phyloP scores from a whole-genome alignment of 92 coral and sea anemone genomes.

The Virgularia gustaviana region DNA sequence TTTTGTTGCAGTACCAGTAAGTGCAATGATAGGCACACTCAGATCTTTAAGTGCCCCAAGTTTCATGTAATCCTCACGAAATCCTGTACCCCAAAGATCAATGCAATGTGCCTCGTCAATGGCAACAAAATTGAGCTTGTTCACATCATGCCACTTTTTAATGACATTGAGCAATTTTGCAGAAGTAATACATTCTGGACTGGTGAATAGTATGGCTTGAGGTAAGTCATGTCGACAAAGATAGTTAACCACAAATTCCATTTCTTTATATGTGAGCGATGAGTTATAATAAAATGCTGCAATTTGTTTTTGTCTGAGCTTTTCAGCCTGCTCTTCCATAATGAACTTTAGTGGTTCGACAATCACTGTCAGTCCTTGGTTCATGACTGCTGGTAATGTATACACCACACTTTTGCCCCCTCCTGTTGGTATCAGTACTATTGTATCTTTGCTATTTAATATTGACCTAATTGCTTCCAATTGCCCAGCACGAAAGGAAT shows the following conservation, averaged over 20 bases:
- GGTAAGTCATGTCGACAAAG: slow-evolving; percentile 24
- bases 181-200: slow-evolving; percentile 41
- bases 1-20: slow-evolving; percentile 40
- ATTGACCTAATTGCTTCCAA: slow-evolving; percentile 23
- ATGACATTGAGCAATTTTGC: slow-evolving; percentile 27
- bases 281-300: slow-evolving; percentile 52
- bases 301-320: slow-evolving; percentile 46
- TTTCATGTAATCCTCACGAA: slow-evolving; percentile 30
- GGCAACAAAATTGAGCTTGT: slow-evolving; percentile 31
- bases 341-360: slow-evolving; percentile 44
- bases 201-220: slow-evolving; percentile 37
- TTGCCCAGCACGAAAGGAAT: slow-evolving; percentile 5
- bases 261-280: slow-evolving; percentile 49
- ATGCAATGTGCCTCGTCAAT: slow-evolving; percentile 49
- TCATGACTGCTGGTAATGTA: slow-evolving; percentile 2
- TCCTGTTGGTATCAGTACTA: slow-evolving; percentile 10
- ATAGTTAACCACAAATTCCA: slow-evolving; percentile 43
- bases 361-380: slow-evolving; percentile 40
- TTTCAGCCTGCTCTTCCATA: slow-evolving; percentile 52
- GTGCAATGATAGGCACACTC: slow-evolving; percentile 15
- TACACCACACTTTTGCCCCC: slow-evolving; percentile 21
- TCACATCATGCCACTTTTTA: slow-evolving; percentile 29
- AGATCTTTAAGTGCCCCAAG: slow-evolving; percentile 29
- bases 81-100: slow-evolving; percentile 43
- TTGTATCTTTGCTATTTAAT: slow-evolving; percentile 2